Evolutionary conservation across 2,888 invertebrate species (phyloP).

Genomic region (Linnaemya vulpina): DNA sequence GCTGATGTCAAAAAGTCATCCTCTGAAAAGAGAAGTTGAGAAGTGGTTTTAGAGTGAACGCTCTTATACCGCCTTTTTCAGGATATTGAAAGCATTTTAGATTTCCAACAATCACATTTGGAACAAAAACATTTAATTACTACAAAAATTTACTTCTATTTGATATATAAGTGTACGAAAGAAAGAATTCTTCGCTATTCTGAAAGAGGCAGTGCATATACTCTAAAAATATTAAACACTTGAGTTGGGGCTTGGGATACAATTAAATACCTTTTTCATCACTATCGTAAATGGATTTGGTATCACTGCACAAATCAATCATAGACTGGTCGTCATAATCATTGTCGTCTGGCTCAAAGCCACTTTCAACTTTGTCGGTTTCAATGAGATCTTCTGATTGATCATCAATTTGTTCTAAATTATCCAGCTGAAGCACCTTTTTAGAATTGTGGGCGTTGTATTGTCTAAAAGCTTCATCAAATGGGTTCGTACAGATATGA

Average conservation of each 20-base stretch:
- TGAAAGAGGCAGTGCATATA: no score
- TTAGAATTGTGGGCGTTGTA: constrained; percentile 51
- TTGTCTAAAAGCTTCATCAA: constrained; percentile 66
- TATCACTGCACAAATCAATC: constrained; percentile 72
- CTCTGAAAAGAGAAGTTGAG: constrained; percentile 52
- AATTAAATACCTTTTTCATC: constrained; percentile 68
- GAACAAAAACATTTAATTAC: no score
- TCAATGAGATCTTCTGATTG: constrained; percentile 22
- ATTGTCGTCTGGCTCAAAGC: constrained; percentile 64
- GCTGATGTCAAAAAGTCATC: constrained; percentile 72
- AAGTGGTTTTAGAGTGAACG: background rate
- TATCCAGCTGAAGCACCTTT: background rate
- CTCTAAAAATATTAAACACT: no score
- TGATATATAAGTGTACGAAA: no score
- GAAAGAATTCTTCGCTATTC: no score
- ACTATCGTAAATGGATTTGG: constrained; percentile 70
- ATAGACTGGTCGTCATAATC: constrained; percentile 72
- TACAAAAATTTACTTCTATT: no score
- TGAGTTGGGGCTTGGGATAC: background rate
- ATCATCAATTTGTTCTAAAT: constrained; percentile 28
- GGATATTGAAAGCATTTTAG: background rate
- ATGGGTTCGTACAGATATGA: constrained; percentile 64
- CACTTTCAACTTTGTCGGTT: constrained; percentile 47
- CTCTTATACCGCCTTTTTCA: background rate
- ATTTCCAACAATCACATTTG: no score